A percentile compares a stretch with the other conserved stretches of the same genome.
phyloP scores from a whole-genome alignment of 1,140 invertebrate genomes.

The Drosophila subobscura region DNA sequence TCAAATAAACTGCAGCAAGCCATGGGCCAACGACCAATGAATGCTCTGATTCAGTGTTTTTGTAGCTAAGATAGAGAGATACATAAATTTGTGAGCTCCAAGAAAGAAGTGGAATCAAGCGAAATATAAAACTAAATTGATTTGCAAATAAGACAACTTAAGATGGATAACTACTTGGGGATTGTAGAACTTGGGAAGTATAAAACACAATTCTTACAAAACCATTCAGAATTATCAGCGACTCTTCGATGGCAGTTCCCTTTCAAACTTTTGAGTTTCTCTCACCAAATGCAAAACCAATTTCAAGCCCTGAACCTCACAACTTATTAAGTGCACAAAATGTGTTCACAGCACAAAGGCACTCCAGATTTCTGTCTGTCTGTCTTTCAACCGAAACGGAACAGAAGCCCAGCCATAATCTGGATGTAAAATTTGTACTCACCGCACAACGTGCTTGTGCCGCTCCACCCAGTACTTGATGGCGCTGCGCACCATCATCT shows the following conservation, averaged over 20 bases:
- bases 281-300: too few species aligned
- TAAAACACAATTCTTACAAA: too few species aligned
- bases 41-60: slow-evolving; percentile 4
- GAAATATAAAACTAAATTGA: too few species aligned
- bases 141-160: too few species aligned
- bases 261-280: background rate
- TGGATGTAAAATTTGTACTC: slow-evolving; percentile 58
- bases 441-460: slow-evolving; percentile 93
- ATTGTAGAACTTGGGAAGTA: too few species aligned
- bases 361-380: background rate
- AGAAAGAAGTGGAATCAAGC: too few species aligned
- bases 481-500: slow-evolving; percentile 91
- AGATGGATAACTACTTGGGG: too few species aligned
- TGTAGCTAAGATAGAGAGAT: too few species aligned
- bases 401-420: slow-evolving; percentile 18
- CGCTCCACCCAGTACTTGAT: slow-evolving; percentile 95
- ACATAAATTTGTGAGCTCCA: too few species aligned
- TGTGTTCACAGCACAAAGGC: slow-evolving; percentile 15
- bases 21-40: slow-evolving; percentile 1
- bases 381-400: background rate
- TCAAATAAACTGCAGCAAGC: slow-evolving; percentile 26
- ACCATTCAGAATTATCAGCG: too few species aligned
- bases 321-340: too few species aligned
- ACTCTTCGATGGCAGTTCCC: background rate
- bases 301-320: too few species aligned